These are phyloP conservation scores for Hypsibius dujardini DNA, from an alignment of 1,140 invertebrate genomes.

Conservation along the genomic window DNA sequence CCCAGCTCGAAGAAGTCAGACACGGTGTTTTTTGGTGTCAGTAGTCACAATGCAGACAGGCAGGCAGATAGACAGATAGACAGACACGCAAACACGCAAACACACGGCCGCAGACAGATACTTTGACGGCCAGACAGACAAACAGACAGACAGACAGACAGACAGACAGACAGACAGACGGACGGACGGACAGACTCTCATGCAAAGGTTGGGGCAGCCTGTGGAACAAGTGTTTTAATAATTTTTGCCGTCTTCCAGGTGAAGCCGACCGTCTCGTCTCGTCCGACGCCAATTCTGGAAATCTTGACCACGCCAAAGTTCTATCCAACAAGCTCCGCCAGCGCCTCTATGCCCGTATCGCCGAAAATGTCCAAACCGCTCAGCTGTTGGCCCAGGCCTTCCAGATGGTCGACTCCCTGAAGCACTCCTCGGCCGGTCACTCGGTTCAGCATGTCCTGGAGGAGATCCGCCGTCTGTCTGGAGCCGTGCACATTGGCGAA, in stretches of 20 bases:
- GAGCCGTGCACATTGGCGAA: background rate
- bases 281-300: background rate
- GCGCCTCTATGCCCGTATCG: background rate
- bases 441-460: background rate
- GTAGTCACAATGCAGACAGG: no score
- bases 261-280: background rate
- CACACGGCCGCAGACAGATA: no score
- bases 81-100: no score
- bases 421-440: background rate
- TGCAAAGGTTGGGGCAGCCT: no score
- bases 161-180: no score
- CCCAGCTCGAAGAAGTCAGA: no score
- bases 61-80: no score
- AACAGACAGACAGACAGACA: no score
- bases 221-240: no score
- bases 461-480: conserved; percentile 3
- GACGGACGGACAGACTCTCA: no score
- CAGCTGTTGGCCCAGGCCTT: background rate
- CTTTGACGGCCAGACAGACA: no score
- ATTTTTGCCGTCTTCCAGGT: background rate
- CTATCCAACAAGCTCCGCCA: background rate
- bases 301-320: background rate
- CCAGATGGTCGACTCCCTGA: background rate
- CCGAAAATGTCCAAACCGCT: background rate
- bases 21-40: no score